Evolutionary conservation across 1,140 invertebrate species (phyloP), one percentile per base, ranked within the genome.

Genomic region (Sitophilus oryzae): DNA sequence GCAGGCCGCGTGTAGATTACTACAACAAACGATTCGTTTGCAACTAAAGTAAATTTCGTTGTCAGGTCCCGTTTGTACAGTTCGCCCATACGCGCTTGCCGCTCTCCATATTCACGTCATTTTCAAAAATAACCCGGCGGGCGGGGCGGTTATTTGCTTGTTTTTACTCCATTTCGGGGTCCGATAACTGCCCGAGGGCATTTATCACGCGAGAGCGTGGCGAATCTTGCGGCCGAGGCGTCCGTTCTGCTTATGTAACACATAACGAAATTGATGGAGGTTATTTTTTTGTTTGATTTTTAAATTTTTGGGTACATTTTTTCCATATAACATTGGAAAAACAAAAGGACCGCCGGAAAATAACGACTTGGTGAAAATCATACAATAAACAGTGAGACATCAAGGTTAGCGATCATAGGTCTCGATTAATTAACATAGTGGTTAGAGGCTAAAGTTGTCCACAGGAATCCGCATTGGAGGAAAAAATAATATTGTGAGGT

Each of bases 21-120:
- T 40, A 40, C 22, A 40, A 47, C 44, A 56, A 56, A 56, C 53
- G 48, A 56, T 56, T 56, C 53, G 48, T 56, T 56, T 56, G 53
- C 44, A 56, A 56, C 45, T 37, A 49, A 56, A 56, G 53, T 56
- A 56, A 25, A 56, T 56, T 56, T 56, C 25, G 25, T 30, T 30
- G 25, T 30, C 25, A 30, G 25, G 25, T 11, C 25, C 25, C 25
- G 25, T 30, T 30, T 30, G 25, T 30, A 30, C 25, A 6, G 25
- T 30, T 30, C 25, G 5, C n/a, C n/a, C n/a, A n/a, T n/a, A n/a
- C 25, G 25, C 38, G 46, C 14, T 38, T 20, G 34, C n/a, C n/a
- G n/a, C n/a, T 38, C 30, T 42, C 45, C 44, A 55, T 55, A 55
- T 48, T 23, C 45, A 30, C 36, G 53, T 55, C 53, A 55, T 55